Evolutionary conservation across 2,888 invertebrate species (phyloP).

Genomic region (Idaea straminata): DNA sequence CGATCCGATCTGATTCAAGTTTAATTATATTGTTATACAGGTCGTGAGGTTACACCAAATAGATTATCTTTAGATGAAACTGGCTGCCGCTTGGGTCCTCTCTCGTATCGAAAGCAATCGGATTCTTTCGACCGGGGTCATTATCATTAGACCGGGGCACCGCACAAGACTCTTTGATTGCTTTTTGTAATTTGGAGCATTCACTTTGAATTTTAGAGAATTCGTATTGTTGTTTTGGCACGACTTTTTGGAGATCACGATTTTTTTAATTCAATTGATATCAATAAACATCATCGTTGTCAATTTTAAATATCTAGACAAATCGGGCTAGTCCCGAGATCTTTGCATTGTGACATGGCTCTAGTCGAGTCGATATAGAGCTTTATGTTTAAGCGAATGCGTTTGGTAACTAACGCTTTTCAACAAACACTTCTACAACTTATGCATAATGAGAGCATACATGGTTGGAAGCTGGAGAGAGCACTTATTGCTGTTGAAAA

Average conservation of each 20-base stretch:
- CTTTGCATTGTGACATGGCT: not conserved
- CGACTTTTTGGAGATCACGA: slow-evolving; percentile 41
- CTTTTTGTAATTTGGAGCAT: slow-evolving; percentile 67
- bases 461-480: too few species aligned
- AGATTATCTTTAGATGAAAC: slow-evolving; percentile 74
- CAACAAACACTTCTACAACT: too few species aligned
- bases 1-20: slow-evolving; percentile 62
- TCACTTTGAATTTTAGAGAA: slow-evolving; percentile 63
- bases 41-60: slow-evolving; percentile 79
- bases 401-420: too few species aligned
- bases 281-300: slow-evolving; percentile 21
- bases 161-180: slow-evolving; percentile 64
- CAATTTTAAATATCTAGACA: slow-evolving; percentile 15
- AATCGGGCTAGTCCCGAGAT: not conserved
- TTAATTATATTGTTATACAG: slow-evolving; percentile 79
- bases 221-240: slow-evolving; percentile 55
- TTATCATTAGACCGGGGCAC: slow-evolving; percentile 56
- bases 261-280: slow-evolving; percentile 10
- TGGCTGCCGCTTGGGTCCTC: slow-evolving; percentile 62
- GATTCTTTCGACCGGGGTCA: slow-evolving; percentile 61
- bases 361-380: too few species aligned
- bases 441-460: too few species aligned
- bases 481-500: too few species aligned
- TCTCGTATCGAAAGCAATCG: slow-evolving; percentile 64
- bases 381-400: too few species aligned